Evolutionary conservation across 2,888 invertebrate genomes (phyloP).

Genomic region (Deilephila porcellus): DNA sequence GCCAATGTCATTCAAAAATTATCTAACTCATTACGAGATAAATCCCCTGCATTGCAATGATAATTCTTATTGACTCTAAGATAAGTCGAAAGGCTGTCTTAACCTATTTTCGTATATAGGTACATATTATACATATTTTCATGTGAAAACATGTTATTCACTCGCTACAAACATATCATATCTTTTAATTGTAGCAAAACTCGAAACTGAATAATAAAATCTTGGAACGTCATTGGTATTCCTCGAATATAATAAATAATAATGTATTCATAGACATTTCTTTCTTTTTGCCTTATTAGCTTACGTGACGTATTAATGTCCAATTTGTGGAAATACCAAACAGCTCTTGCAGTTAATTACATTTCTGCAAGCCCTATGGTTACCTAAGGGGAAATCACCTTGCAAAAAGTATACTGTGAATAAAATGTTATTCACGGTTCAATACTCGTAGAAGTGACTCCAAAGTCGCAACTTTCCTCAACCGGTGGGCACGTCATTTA

Average conservation of each 20-base stretch:
- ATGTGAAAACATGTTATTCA: no score
- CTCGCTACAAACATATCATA: no score
- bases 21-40: neutral
- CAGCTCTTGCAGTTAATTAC: neutral
- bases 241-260: neutral
- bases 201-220: neutral
- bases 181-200: no score
- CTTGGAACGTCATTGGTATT: neutral
- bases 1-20: neutral
- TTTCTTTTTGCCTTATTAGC: neutral
- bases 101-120: neutral
- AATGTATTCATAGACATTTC: neutral
- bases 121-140: no score
- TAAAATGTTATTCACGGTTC: neutral
- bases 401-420: neutral
- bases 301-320: neutral
- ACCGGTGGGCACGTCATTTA: neutral
- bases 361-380: neutral
- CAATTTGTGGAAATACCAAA: neutral
- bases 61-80: neutral
- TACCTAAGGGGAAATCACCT: neutral
- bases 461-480: constrained; percentile 4
- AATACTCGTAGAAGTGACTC: neutral
- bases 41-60: neutral
- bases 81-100: neutral